A percentile compares a stretch with the other conserved stretches of the same genome.
Conservation (phyloP, 1,140 invertebrate species). For the Drosophila sechellia region DNA sequence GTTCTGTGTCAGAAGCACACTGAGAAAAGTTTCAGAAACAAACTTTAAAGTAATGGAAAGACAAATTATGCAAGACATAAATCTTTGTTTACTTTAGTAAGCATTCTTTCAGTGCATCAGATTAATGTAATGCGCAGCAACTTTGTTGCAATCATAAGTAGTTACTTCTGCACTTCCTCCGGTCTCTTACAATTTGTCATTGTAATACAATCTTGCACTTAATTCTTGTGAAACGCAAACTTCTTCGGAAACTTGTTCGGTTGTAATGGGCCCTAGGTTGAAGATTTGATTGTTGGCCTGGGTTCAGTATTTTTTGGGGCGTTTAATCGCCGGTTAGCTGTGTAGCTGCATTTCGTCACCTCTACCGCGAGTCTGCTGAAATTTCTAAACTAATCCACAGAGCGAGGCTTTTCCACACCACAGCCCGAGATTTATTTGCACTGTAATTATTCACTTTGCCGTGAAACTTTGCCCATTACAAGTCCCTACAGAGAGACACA, state of each 20-base stretch:
- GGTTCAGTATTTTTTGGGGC: constrained; percentile 21
- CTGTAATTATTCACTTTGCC: constrained; percentile 77
- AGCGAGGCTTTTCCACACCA: constrained; percentile 32
- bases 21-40: neutral
- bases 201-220: constrained; percentile 52
- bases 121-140: constrained; percentile 9
- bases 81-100: neutral
- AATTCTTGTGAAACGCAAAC: constrained; percentile 30
- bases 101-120: neutral
- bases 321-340: constrained; percentile 38
- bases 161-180: constrained; percentile 16
- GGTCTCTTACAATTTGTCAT: constrained; percentile 36
- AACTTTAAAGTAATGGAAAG: no score
- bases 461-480: constrained; percentile 70
- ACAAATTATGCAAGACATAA: no score
- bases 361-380: constrained; percentile 23
- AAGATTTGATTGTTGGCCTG: constrained; percentile 40
- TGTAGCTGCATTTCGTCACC: constrained; percentile 47
- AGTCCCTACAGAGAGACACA: constrained; percentile 13
- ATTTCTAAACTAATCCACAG: constrained; percentile 38
- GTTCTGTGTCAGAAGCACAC: neutral
- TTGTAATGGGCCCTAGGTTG: constrained; percentile 20
- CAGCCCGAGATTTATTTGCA: constrained; percentile 64
- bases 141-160: constrained; percentile 51
- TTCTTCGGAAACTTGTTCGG: constrained; percentile 17